Percentiles rank a stretch among this genome's conserved stretches.
Evolutionary conservation across 2,888 invertebrate species (phyloP).

Genomic region (Aelia acuminata): DNA sequence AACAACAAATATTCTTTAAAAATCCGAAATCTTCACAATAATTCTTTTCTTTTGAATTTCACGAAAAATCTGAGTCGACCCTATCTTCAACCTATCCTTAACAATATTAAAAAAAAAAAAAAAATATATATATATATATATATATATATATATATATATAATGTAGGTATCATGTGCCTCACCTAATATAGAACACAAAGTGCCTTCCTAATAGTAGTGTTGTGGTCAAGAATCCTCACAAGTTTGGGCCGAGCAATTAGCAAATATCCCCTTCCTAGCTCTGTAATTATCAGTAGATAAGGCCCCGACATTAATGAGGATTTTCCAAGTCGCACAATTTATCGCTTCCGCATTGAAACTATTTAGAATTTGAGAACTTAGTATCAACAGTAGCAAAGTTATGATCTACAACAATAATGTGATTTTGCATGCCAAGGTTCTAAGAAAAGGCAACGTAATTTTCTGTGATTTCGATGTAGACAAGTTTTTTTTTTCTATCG

Average conservation of each 20-base stretch:
- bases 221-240: neutral
- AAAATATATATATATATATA: too few relatives aligned
- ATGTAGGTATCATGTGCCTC: too few relatives aligned
- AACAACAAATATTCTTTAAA: too few relatives aligned
- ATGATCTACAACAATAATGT: neutral
- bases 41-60: too few relatives aligned
- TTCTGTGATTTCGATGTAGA: too few relatives aligned
- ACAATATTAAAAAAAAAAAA: too few relatives aligned
- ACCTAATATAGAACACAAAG: neutral
- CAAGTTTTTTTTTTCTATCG: too few relatives aligned
- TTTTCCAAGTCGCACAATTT: slow-evolving; percentile 1
- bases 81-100: too few relatives aligned
- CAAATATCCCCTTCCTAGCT: neutral
- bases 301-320: neutral
- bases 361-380: neutral
- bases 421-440: neutral
- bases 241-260: neutral
- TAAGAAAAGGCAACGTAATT: too few relatives aligned
- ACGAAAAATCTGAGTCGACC: too few relatives aligned
- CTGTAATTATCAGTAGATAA: neutral
- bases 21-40: too few relatives aligned
- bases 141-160: too few relatives aligned
- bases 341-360: slow-evolving; percentile 14
- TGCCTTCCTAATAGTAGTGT: neutral
- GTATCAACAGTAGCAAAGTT: neutral